phyloP scores from a whole-genome alignment of 2,113 vertebrate genomes.

The Harpagus bidentatus region DNA sequence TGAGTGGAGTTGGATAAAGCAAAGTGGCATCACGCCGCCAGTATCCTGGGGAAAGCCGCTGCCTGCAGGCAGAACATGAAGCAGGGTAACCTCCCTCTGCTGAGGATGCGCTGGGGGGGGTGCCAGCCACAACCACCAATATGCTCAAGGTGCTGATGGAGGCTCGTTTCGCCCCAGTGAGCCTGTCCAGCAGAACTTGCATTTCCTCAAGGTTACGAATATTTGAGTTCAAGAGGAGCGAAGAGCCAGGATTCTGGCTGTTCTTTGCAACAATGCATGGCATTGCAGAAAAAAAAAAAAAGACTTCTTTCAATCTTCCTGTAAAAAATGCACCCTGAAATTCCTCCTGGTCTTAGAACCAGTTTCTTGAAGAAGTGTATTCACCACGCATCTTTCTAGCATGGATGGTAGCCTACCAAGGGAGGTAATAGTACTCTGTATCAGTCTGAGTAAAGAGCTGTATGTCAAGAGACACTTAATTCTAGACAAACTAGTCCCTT shows the following conservation, averaged over 20 bases:
- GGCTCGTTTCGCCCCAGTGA: not conserved
- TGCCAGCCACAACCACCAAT: not conserved
- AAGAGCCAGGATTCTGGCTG: not conserved
- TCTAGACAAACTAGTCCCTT: not conserved
- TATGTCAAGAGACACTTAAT: not conserved
- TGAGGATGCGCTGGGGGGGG: rapidly evolving
- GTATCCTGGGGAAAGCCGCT: no score
- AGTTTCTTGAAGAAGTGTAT: not conserved
- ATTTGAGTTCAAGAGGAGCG: not conserved
- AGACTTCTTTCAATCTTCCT: not conserved
- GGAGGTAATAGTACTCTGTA: not conserved
- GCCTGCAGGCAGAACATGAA: not conserved
- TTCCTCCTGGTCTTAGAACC: not conserved
- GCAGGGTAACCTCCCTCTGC: not conserved
- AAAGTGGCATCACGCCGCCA: no score
- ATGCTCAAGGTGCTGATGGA: not conserved
- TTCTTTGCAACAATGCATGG: not conserved
- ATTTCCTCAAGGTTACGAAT: not conserved
- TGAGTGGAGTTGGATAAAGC: no score
- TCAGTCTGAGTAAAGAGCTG: not conserved
- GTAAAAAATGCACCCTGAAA: not conserved
- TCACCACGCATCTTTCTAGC: not conserved
- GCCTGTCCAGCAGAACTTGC: not conserved
- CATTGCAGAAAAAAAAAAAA: not conserved
- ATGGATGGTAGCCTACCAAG: not conserved